Evolutionary conservation across 2,888 invertebrate genomes (phyloP), one percentile per base, ranked within the genome.

Genomic region (Cyclophora punctaria): DNA sequence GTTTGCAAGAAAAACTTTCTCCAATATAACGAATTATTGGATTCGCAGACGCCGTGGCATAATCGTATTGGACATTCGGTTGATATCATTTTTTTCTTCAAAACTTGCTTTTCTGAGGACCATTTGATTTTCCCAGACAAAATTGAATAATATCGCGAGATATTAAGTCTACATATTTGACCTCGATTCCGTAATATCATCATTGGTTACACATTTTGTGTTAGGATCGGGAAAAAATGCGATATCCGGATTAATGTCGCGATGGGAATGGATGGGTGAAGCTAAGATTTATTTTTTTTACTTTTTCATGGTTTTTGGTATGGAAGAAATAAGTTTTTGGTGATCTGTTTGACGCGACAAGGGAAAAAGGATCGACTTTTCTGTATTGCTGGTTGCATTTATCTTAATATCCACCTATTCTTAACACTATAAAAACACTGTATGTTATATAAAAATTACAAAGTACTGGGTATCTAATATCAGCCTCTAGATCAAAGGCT

Each of bases 1-100:
- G 64, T 83, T 75, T 63, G 73, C 63, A 63, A 67, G 72, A 67
- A 71, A 71, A 83, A 83, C 67, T 83, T 83, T 81, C 75, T 81
- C 80, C 78, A 79, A 80, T 80, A 80, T 80, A 79, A 82, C 79
- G 80, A 83, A 83, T 84, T 83, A 84, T 84, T 84, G 80, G 81
- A 81, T 79, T 75, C 76, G 68, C 64, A 73, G 76, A 75, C 74
- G 73, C 68, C 74, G 72, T 67, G 64, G 55, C 67, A 73, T 73
- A 71, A 72, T 73, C 70, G 71, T 75, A 75, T 78, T 74, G 73
- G 73, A 78, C 74, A 69, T 74, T 69, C 62, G 66, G 60, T 56
- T 76, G 75, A 81, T 80, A 75, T 78, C 73, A 44, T 44, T 71
- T 72, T 76, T 69, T 75, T 71, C 63, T 63, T 63, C 53, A 53